Base-by-base conservation (phyloP, 2,797 vertebrate genomes). In the Hypotaenidia philippensis region DNA sequence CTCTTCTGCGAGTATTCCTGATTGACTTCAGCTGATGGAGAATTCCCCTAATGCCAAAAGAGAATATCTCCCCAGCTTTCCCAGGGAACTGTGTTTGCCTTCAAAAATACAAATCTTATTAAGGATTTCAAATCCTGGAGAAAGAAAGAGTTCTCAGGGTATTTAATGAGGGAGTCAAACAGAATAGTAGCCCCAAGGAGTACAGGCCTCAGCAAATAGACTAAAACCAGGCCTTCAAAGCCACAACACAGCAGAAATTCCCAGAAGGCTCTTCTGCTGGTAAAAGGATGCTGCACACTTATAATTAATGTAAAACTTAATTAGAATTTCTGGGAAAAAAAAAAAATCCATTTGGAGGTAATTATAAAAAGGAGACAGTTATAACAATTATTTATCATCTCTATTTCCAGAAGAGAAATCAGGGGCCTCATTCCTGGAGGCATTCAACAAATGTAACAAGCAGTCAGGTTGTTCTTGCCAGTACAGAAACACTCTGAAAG, bases 241-340 rank as follows among this genome's bases (percentile, higher is more conserved):
- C 25, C 1, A 1, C 85, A 91, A 72, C 29, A 83, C 14, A 78
- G 38, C 55, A 89, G 65, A 93, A 86, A 91, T 63, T 94, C 89
- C 76, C 87, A 87, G 72, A 81, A 94, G 76, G 20, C 19, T 92
- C 25, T 89, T 95, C 89, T 78, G 50, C 66, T 92, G 41, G 75
- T 89, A 89, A 91, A 94, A 92, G 44, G 66, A 90, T 63, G 63
- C 45, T 68, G 29, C 38, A 86, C 44, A 69, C 27, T 95, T 87
- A 78, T 32, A 94, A 93, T 91, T 92, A 89, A 92, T 56, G 82
- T 91, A 72, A 92, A 85, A 95, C 65, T 86, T 93, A 83, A 93
- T 91, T 85, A 91, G 76, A 95, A 93, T 70, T 49, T 83, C 44
- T 22, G 38, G 7, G 0, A 14, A 29, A 53, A 49, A n/a, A n/a